Base-by-base conservation (phyloP, 2,113 vertebrate species). In the Cephalopterus ornatus region DNA sequence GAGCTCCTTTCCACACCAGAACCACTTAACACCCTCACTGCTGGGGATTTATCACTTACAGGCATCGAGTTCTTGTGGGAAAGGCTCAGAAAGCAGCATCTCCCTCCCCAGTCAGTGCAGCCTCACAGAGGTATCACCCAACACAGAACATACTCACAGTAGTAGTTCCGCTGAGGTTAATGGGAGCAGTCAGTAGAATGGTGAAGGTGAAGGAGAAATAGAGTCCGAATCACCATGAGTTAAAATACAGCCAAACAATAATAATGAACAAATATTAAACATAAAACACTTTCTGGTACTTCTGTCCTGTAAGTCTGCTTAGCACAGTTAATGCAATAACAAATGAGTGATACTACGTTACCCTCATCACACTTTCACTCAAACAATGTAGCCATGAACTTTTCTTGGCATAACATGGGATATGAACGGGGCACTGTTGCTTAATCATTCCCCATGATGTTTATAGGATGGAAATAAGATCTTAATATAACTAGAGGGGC, bases 391-490 rank as follows among this genome's bases (percentile, higher is more conserved):
- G 49, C 77, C 83, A 58, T 27, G 53, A 89, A 62, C 74, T 73
- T 49, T 83, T 35, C 82, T 58, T 27, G 5, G 49, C 42, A 30
- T 14, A 83, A 61, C 2, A 5, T 15, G 61, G 52, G 52, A 84
- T 62, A 76, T 32, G 47, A 92, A 86, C n/a, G 41, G 65, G 80
- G 91, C 44, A 92, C 68, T 84, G 72, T 77, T 84, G 63, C 65
- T 84, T 88, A 74, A 88, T 86, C 79, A 53, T 71, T 88, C 83
- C 52, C 46, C 91, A 89, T 74, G 81, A 94, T 72, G 61, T 94
- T 96, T 93, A 92, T 72, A 94, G 92, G 83, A 91, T 95, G 47
- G 90, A 96, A 96, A 95, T 82, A 93, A 95, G 84, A 94, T 70
- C 84, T 93, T 88, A 94, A 70, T 55, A 88, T 66, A 92, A 83